Evolutionary conservation across 2,113 vertebrate genomes (phyloP).

Genomic region (Megatriorchis doriae): DNA sequence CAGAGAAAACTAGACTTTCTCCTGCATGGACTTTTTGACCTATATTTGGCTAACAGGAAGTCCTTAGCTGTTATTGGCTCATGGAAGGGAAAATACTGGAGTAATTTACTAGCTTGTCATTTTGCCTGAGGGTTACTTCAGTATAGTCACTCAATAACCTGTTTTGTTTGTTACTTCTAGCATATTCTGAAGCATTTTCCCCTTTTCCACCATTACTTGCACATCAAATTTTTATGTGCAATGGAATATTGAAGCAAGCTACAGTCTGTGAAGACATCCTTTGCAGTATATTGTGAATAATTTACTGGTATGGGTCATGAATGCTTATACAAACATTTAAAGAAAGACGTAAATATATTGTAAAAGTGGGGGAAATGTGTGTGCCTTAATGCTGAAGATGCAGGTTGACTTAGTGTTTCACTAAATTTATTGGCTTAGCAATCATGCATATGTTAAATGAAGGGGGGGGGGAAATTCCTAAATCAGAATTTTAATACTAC

Average conservation of each 20-base stretch:
- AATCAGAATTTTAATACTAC: slow-evolving; percentile 1
- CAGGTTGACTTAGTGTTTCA: not conserved
- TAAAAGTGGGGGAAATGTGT: not conserved
- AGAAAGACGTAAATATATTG: not conserved
- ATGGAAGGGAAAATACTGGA: not conserved
- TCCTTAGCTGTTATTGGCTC: not conserved
- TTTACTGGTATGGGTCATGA: slow-evolving; percentile 18
- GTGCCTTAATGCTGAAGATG: not conserved
- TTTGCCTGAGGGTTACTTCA: slow-evolving; percentile 7
- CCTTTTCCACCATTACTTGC: not conserved
- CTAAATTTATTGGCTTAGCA: slow-evolving; percentile 6
- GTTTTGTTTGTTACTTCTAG: slow-evolving; percentile 29
- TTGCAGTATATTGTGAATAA: slow-evolving; percentile 39
- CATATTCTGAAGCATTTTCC: not conserved
- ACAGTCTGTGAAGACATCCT: not conserved
- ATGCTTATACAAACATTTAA: slow-evolving; percentile 4
- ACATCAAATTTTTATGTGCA: slow-evolving; percentile 33
- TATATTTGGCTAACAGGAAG: not conserved
- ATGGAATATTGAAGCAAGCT: slow-evolving; percentile 6
- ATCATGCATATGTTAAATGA: not conserved
- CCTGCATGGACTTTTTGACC: not conserved
- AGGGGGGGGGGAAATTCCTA: not conserved
- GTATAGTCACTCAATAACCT: not conserved
- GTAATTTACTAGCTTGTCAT: not conserved
- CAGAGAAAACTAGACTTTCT: not conserved